Percentiles rank a stretch among this genome's conserved stretches.
Evolutionary conservation across 1,140 invertebrate species (phyloP).

Genomic region (Drosophila obscura): DNA sequence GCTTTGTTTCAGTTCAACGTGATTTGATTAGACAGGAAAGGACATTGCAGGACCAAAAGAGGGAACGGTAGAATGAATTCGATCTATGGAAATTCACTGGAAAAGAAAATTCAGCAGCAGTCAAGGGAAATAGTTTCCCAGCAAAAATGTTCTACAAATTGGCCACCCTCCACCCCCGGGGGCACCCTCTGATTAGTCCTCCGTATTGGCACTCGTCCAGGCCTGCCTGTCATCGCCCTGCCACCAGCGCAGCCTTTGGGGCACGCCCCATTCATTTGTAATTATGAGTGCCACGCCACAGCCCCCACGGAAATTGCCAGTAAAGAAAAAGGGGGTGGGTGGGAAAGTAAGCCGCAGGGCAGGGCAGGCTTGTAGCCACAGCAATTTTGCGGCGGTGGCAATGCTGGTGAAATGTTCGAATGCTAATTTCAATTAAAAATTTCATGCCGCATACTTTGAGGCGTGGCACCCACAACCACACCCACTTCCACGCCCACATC

Average conservation of each 20-base stretch:
- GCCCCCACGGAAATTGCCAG: constrained; percentile 38
- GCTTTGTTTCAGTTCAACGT: constrained; percentile 17
- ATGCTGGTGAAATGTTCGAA: constrained; percentile 47
- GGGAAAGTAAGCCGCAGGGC: background rate
- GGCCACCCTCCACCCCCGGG: background rate
- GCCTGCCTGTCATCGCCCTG: background rate
- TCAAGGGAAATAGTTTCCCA: constrained; percentile 41
- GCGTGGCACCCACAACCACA: background rate
- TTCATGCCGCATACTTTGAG: constrained; percentile 17
- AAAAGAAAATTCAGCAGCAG: constrained; percentile 4
- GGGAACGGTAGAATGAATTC: background rate
- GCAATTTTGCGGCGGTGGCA: constrained; percentile 40
- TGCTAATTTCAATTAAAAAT: constrained; percentile 79
- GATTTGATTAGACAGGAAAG: constrained; percentile 45
- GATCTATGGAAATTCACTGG: constrained; percentile 1
- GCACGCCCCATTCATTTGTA: constrained; percentile 41
- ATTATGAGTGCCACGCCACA: constrained; percentile 55
- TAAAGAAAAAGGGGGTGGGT: background rate
- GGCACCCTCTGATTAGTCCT: constrained; percentile 33
- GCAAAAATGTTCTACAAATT: constrained; percentile 23
- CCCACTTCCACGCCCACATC: background rate
- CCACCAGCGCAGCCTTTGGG: background rate
- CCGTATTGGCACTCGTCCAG: constrained; percentile 46
- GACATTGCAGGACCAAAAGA: background rate
- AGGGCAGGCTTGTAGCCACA: constrained; percentile 15